Conservation (phyloP, 1,140 invertebrate genomes). For the Elymnias hypermnestra region DNA sequence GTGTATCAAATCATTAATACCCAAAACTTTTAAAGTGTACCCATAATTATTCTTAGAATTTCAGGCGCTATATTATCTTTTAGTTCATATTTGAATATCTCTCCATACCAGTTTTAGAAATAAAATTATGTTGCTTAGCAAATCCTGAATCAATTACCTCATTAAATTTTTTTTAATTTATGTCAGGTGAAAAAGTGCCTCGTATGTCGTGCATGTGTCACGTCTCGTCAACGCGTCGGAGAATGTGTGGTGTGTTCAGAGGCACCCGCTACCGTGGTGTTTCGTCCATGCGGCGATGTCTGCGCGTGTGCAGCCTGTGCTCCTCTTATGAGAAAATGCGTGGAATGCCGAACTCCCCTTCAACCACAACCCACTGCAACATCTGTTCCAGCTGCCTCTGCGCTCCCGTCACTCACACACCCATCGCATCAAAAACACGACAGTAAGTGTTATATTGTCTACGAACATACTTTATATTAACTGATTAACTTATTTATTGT, state of each 20-base stretch:
- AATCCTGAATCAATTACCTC: slow-evolving; percentile 99
- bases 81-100: slow-evolving; percentile 98
- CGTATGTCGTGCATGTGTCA: slow-evolving; percentile 90
- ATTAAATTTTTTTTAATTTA: too few relatives aligned
- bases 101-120: slow-evolving; percentile 98
- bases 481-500: too few relatives aligned
- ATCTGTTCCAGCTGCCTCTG: neutral
- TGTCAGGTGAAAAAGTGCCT: slow-evolving; percentile 90
- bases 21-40: slow-evolving; percentile 96
- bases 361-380: slow-evolving; percentile 83
- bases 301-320: slow-evolving; percentile 95
- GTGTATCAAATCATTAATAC: slow-evolving; percentile 97
- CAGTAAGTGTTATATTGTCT: neutral
- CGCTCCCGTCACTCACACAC: neutral
- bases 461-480: too few relatives aligned
- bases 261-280: slow-evolving; percentile 92
- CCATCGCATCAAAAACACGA: slow-evolving; percentile 3
- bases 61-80: slow-evolving; percentile 99
- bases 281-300: slow-evolving; percentile 96
- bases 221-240: slow-evolving; percentile 84
- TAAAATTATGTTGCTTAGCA: slow-evolving; percentile 99
- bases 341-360: slow-evolving; percentile 93
- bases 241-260: slow-evolving; percentile 98
- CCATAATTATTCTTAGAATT: slow-evolving; percentile 98
- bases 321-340: slow-evolving; percentile 97